Evolutionary conservation across 2,888 invertebrate genomes (phyloP), one percentile per base, ranked within the genome.

Genomic region (Dexiosoma caninum): DNA sequence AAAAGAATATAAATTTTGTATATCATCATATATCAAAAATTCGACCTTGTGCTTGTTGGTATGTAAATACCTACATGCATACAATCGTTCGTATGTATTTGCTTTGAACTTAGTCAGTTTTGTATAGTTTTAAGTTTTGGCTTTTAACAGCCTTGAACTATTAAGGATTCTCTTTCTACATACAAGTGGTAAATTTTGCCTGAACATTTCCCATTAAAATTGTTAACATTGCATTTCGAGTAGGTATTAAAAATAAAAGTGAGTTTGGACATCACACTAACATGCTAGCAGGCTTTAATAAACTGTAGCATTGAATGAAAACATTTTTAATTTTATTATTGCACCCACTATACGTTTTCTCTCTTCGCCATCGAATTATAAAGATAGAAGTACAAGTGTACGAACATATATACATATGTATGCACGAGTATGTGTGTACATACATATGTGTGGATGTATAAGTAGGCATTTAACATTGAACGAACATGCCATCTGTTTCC

Each of bases 401-500:
- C n/a, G 19, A 14, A 16, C 44, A 46, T 27, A 19, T 21, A n/a
- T 37, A 23, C 35, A 8, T 6, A 27, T 6, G 27, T 27, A n/a
- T n/a, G n/a, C n/a, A n/a, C n/a, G n/a, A n/a, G 16, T 32, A 6
- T 19, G 32, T 53, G 19, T 10, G 4, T 12, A 35, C 10, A 9
- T 49, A 46, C 4, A 32, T 9, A 23, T 23, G 6, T 51, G 16
- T 27, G 16, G 23, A 14, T 7, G 1, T n/a, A 23, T 30, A 16
- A 12, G 2, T 21, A n/a, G 62, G 40, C 66, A 57, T 71, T 71
- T 76, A 80, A 71, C 80, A 76, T 80, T 71, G 71, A 76, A 80
- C 60, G 70, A 80, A 76, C 76, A 80, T 80, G 80, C 76, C 80
- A 80, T 80, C 64, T 76, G 80, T 72, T 80, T 80, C 80, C 80